These are phyloP conservation scores for Bagarius yarrelli DNA, from an alignment of 2,113 vertebrate genomes.

Conservation along the genomic window DNA sequence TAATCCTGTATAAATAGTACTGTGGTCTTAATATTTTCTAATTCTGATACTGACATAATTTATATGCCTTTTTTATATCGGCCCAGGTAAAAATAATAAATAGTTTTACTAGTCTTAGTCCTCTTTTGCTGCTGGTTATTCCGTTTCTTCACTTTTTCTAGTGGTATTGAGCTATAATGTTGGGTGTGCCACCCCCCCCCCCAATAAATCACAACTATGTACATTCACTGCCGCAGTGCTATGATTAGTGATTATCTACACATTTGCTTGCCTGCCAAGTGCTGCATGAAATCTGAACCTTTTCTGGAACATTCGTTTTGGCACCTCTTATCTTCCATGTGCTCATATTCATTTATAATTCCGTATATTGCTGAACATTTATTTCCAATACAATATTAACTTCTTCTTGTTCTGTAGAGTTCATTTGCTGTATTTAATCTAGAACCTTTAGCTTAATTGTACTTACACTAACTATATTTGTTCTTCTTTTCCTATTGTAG, in stretches of 20 bases:
- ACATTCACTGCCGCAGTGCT: background rate
- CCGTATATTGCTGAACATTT: background rate
- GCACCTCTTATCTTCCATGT: background rate
- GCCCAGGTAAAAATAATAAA: no score
- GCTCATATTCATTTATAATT: conserved; percentile 12
- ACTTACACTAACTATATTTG: conserved; percentile 2
- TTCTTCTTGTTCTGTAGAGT: background rate
- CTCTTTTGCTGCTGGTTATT: background rate
- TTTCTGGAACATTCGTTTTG: background rate
- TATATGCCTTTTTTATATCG: no score
- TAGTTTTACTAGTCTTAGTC: background rate
- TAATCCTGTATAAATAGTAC: no score
- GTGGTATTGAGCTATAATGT: background rate
- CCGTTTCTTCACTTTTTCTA: background rate
- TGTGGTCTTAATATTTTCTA: no score
- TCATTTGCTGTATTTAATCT: background rate
- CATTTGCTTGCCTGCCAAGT: conserved; percentile 9
- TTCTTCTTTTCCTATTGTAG: background rate
- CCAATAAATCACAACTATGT: background rate
- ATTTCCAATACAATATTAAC: background rate
- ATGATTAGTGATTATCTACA: conserved; percentile 6
- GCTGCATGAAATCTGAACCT: conserved; percentile 7
- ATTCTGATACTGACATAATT: no score
- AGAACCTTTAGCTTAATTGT: background rate
- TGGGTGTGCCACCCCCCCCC: background rate